These are phyloP conservation scores for Ophion costatus DNA, from an alignment of 2,888 invertebrate species.

Conservation along the genomic window DNA sequence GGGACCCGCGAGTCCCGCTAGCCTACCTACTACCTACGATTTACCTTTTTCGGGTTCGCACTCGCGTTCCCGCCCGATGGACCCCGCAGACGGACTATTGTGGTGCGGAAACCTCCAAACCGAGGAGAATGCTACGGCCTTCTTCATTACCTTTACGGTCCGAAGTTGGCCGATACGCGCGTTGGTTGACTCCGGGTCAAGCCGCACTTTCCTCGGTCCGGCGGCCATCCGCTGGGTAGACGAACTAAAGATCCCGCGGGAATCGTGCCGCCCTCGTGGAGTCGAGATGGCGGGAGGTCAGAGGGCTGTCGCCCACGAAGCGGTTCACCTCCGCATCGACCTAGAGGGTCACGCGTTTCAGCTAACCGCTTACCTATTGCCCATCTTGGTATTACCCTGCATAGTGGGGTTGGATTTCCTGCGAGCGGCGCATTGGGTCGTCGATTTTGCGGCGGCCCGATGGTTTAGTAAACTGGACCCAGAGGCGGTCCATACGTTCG, in stretches of 20 bases:
- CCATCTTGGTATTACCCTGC: slow-evolving; percentile 23
- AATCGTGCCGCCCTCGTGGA: slow-evolving; percentile 32
- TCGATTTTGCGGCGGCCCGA: slow-evolving; percentile 13
- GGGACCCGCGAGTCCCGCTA: neutral
- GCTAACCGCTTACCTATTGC: slow-evolving; percentile 22
- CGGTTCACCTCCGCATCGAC: neutral
- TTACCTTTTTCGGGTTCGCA: neutral
- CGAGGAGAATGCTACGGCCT: slow-evolving; percentile 2
- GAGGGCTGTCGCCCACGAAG: neutral
- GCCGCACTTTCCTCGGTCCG: neutral
- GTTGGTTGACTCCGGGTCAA: neutral
- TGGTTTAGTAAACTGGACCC: slow-evolving; percentile 18
- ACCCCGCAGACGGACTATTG: neutral
- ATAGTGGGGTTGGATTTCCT: slow-evolving; percentile 41
- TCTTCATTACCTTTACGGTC: slow-evolving; percentile 12
- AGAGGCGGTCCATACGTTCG: neutral
- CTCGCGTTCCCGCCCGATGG: too few species aligned
- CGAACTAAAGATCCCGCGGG: slow-evolving; percentile 52
- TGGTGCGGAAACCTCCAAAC: slow-evolving; percentile 1
- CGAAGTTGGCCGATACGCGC: neutral
- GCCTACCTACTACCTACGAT: neutral
- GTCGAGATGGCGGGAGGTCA: slow-evolving; percentile 36
- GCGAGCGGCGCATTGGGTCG: neutral
- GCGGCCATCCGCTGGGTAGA: slow-evolving; percentile 14
- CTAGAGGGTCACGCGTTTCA: neutral